Evolutionary conservation across 2,113 vertebrate species (phyloP).

Genomic region (Paracanthobrama guichenoti): DNA sequence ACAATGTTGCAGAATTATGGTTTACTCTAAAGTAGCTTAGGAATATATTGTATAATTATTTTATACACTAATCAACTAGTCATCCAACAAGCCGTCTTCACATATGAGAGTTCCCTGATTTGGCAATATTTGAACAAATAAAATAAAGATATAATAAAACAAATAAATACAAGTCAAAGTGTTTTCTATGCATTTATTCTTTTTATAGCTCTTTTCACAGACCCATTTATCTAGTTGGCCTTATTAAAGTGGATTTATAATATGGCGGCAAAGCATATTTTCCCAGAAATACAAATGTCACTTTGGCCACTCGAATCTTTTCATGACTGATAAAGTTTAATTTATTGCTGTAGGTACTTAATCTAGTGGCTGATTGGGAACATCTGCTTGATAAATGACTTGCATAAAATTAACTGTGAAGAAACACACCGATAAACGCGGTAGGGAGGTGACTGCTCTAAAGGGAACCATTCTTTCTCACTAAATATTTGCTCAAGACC

Average conservation of each 20-base stretch:
- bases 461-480: conserved; percentile 56
- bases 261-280: conserved; percentile 62
- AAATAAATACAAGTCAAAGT: no score
- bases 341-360: conserved; percentile 69
- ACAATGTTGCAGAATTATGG: neutral
- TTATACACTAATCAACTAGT: no score
- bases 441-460: conserved; percentile 59
- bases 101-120: neutral
- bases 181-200: neutral
- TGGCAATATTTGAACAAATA: neutral
- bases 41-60: neutral
- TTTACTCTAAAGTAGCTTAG: neutral
- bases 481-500: conserved; percentile 58
- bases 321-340: conserved; percentile 67
- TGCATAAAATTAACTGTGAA: conserved; percentile 70
- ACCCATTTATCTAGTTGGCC: conserved; percentile 51
- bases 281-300: conserved; percentile 41
- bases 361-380: conserved; percentile 69
- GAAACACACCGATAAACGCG: conserved; percentile 62
- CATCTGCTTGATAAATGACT: conserved; percentile 73
- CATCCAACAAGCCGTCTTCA: neutral
- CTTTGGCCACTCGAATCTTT: conserved; percentile 57
- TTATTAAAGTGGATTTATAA: conserved; percentile 56
- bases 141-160: neutral
- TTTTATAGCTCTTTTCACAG: neutral